Conservation (phyloP, 2,113 vertebrate species). For the Tympanuchus pallidicinctus region DNA sequence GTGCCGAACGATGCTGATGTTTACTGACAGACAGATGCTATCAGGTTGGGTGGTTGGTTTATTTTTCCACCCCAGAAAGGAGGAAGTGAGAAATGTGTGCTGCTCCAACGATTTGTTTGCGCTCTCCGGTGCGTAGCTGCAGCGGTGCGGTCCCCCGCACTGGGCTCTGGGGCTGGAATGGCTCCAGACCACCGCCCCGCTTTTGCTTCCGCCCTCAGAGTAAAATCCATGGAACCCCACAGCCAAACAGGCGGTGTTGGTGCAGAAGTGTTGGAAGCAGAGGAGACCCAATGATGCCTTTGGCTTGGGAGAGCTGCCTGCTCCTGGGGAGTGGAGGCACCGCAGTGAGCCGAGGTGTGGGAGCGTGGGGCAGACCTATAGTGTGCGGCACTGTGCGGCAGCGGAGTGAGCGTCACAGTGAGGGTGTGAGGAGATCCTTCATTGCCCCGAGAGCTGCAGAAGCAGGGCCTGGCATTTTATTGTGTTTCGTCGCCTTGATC, state of each 20-base stretch:
- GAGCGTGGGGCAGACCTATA: neutral
- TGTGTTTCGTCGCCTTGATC: slow-evolving; percentile 60
- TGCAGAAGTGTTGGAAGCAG: neutral
- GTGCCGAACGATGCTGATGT: neutral
- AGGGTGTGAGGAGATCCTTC: slow-evolving; percentile 62
- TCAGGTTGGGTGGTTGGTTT: too few species aligned
- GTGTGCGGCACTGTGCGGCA: neutral
- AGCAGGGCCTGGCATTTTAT: slow-evolving; percentile 54
- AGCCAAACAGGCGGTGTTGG: neutral
- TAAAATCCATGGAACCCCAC: neutral
- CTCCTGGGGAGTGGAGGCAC: neutral
- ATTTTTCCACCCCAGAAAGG: neutral
- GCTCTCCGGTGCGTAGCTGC: too few species aligned
- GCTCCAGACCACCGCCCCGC: too few species aligned
- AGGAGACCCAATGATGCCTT: neutral
- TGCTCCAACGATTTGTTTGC: neutral
- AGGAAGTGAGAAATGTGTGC: neutral
- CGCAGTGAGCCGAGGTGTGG: neutral
- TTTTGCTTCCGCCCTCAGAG: too few species aligned
- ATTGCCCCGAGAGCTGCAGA: slow-evolving; percentile 61
- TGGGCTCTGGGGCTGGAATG: too few species aligned
- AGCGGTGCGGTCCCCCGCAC: too few species aligned
- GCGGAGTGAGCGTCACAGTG: slow-evolving; percentile 38
- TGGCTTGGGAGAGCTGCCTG: neutral
- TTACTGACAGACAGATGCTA: neutral